These are phyloP conservation scores for Rhinopithecus roxellana DNA, from an alignment of 2,113 vertebrate species.

Conservation along the genomic window DNA sequence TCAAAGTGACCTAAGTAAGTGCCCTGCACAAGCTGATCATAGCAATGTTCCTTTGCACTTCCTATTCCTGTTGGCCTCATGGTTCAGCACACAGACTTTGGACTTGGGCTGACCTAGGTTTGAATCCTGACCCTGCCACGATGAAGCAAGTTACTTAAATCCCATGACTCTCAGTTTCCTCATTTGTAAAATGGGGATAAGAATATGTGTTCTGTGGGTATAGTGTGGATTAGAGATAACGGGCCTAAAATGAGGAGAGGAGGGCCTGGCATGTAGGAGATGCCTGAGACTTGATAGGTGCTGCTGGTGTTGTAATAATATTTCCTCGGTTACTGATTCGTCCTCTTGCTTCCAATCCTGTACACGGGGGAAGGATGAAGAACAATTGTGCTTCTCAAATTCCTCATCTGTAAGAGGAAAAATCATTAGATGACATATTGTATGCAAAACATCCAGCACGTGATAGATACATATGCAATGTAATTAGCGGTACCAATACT, in stretches of 20 bases:
- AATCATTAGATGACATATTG: neutral
- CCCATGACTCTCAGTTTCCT: neutral
- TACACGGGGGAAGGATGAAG: neutral
- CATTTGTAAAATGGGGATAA: too few relatives aligned
- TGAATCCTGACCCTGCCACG: neutral
- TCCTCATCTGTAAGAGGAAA: neutral
- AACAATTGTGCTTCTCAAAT: neutral
- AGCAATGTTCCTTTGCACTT: neutral
- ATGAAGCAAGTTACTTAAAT: neutral
- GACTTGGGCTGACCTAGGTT: neutral
- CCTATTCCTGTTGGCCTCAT: neutral
- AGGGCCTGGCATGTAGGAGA: neutral
- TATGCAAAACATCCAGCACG: neutral
- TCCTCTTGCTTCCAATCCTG: neutral
- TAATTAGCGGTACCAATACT: neutral
- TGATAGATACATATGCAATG: too few relatives aligned
- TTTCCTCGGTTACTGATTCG: neutral
- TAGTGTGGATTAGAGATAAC: neutral
- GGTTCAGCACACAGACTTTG: neutral
- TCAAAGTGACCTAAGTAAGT: neutral
- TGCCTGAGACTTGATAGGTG: too few relatives aligned
- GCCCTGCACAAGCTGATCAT: neutral
- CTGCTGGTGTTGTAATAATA: too few relatives aligned
- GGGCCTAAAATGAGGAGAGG: accelerated
- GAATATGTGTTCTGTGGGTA: neutral